Evolutionary conservation across 2,113 vertebrate genomes (phyloP).

Genomic region (Trochalopteron elliotii): DNA sequence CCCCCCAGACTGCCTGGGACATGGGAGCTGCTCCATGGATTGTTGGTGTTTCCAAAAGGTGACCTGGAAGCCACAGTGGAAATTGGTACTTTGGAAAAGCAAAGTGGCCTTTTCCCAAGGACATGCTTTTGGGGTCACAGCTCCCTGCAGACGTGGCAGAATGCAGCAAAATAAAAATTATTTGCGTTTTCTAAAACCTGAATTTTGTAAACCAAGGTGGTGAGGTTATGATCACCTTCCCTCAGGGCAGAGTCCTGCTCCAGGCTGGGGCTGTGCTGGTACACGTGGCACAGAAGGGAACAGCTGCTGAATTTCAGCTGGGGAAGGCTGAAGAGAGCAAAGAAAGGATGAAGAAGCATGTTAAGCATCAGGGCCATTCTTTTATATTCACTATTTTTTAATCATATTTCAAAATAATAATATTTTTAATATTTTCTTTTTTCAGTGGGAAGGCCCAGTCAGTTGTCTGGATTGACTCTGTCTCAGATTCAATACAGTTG

Average conservation of each 20-base stretch:
- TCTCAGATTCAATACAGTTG: slow-evolving; percentile 12
- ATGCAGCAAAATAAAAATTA: background rate
- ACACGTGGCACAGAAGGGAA: background rate
- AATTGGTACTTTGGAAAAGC: background rate
- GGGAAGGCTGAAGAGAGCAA: background rate
- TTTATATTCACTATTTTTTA: background rate
- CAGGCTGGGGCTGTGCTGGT: background rate
- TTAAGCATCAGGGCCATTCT: background rate
- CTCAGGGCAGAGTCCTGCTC: background rate
- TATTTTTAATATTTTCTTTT: background rate
- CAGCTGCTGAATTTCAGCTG: background rate
- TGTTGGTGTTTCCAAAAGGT: background rate
- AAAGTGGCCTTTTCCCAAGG: background rate
- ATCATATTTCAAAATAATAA: background rate
- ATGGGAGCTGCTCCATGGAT: background rate
- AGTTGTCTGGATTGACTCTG: slow-evolving; percentile 1
- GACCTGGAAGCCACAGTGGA: background rate
- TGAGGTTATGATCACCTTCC: background rate
- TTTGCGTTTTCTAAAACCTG: background rate
- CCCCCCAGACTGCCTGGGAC: background rate
- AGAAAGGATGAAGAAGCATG: background rate
- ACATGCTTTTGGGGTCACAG: rapidly evolving
- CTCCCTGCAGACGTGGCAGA: background rate
- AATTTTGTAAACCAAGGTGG: background rate
- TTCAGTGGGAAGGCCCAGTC: background rate